Percentiles rank a stretch among this genome's conserved stretches.
These are phyloP conservation scores for Rambutsinella grinnellia DNA, from an alignment of 2,888 invertebrate genomes.

Conservation along the genomic window DNA sequence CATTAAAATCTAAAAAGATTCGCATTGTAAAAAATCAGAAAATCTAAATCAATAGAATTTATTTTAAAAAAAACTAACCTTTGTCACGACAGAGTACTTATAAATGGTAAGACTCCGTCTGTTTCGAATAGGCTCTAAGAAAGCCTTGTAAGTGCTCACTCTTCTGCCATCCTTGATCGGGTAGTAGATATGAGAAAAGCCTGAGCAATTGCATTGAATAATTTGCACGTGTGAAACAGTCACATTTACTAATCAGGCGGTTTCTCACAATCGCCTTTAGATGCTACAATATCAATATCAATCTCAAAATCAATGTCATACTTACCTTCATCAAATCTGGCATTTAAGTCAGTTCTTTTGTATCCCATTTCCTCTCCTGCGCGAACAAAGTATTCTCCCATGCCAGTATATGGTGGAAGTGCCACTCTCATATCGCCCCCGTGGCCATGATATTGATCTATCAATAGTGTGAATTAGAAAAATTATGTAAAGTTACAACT, in stretches of 20 bases:
- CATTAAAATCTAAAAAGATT: conserved; percentile 38
- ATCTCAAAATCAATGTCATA: no score
- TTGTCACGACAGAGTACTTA: conserved; percentile 60
- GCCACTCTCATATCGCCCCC: conserved; percentile 42
- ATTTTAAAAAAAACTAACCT: conserved; percentile 33
- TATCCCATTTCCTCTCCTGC: conserved; percentile 48
- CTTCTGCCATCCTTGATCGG: conserved; percentile 58
- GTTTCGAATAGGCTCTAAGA: conserved; percentile 53
- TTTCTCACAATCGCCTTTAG: no score
- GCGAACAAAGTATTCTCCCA: conserved; percentile 51
- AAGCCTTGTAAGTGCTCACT: conserved; percentile 53
- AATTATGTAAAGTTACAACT: no score
- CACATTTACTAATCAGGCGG: no score
- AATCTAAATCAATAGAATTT: neutral
- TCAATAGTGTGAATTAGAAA: no score
- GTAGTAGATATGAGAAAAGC: conserved; percentile 55
- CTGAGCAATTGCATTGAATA: no score
- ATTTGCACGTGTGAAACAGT: no score
- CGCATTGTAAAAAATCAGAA: neutral
- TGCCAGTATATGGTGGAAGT: conserved; percentile 38
- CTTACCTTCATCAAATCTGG: conserved; percentile 40
- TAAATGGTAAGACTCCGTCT: conserved; percentile 51
- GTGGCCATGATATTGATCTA: conserved; percentile 46
- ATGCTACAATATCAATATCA: no score
- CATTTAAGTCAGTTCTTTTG: conserved; percentile 43